Evolutionary conservation across 2,113 vertebrate species (phyloP).

Genomic region (Peromyscus californicus): DNA sequence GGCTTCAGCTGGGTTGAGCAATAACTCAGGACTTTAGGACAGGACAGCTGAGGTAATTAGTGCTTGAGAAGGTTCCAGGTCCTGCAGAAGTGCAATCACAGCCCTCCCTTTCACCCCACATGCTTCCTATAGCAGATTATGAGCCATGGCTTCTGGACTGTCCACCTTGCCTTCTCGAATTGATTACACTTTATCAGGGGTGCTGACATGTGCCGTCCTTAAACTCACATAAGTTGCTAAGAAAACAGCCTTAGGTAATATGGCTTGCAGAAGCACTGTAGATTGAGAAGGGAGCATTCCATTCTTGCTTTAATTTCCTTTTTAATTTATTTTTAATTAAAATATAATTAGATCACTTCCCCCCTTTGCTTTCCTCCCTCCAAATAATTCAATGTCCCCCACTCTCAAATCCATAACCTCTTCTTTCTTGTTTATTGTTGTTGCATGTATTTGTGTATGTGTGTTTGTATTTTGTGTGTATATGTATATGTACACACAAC

Average conservation of each 20-base stretch:
- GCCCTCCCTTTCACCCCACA: neutral
- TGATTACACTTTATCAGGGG: neutral
- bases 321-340: neutral
- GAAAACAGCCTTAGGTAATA: neutral
- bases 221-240: neutral
- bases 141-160: neutral
- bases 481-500: neutral
- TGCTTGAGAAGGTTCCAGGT: constrained; percentile 10
- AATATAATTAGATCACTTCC: neutral
- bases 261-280: neutral
- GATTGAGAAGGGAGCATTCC: neutral
- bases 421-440: neutral
- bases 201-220: neutral
- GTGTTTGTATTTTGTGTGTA: neutral
- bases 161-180: neutral
- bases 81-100: neutral
- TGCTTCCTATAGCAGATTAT: neutral
- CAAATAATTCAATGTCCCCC: neutral
- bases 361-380: neutral
- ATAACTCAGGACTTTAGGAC: constrained; percentile 5
- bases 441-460: neutral
- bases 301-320: neutral
- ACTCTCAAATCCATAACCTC: neutral
- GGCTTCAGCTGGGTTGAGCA: neutral
- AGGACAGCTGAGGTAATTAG: constrained; percentile 48